A percentile compares a stretch with the other conserved stretches of the same genome.
These are phyloP conservation scores for Stratiolaelaps scimitus DNA, from an alignment of 1,140 invertebrate species.

Conservation along the genomic window DNA sequence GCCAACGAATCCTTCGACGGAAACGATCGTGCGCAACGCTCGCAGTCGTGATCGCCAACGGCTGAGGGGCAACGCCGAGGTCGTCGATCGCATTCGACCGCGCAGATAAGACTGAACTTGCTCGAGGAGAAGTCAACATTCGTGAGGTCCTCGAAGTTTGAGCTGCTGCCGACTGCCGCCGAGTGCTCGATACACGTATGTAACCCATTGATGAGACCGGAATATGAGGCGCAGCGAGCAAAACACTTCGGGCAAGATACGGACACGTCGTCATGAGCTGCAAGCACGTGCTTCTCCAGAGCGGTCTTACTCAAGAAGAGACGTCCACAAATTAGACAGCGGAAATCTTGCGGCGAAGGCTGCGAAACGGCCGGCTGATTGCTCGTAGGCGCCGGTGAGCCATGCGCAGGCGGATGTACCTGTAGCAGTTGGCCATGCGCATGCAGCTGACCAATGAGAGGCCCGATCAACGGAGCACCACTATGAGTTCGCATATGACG, in stretches of 20 bases:
- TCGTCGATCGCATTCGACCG: conserved; percentile 55
- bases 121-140: conserved; percentile 62
- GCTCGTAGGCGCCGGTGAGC: too few relatives aligned
- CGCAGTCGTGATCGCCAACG: conserved; percentile 54
- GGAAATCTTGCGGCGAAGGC: conserved; percentile 5
- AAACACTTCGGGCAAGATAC: conserved; percentile 23
- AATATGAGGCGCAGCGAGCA: not conserved
- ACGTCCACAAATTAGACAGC: conserved; percentile 24
- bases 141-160: conserved; percentile 54
- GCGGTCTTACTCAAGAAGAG: conserved; percentile 21
- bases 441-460: not conserved
- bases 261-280: not conserved
- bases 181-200: conserved; percentile 11
- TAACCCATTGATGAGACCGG: conserved; percentile 5
- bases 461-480: conserved; percentile 28
- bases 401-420: not conserved
- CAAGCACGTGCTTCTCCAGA: conserved; percentile 5
- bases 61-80: conserved; percentile 51
- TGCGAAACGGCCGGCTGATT: not conserved
- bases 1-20: conserved; percentile 57
- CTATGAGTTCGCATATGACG: conserved; percentile 62
- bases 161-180: not conserved
- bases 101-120: conserved; percentile 62
- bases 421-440: conserved; percentile 16
- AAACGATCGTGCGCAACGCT: conserved; percentile 57